phyloP scores from a whole-genome alignment of 2,888 invertebrate genomes.

The Aphodius sticticus region DNA sequence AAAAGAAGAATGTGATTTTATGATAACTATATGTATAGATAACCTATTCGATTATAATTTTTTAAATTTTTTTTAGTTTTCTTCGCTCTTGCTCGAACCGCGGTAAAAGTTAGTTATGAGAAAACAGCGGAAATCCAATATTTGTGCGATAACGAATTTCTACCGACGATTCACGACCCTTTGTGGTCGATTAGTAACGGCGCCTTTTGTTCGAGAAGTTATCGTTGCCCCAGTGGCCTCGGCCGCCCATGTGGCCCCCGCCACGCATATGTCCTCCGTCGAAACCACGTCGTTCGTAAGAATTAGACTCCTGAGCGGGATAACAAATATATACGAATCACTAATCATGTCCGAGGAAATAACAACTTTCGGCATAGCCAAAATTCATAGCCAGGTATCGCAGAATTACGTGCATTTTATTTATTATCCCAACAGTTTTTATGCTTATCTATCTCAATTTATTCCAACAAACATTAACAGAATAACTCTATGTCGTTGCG shows the following conservation, averaged over 20 bases:
- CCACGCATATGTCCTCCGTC: constrained; percentile 42
- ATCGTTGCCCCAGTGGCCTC: constrained; percentile 47
- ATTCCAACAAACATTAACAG: too few species aligned
- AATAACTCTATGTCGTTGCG: too few species aligned
- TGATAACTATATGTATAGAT: neutral
- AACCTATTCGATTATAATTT: neutral
- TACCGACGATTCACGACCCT: neutral
- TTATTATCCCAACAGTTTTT: neutral
- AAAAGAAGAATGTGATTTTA: neutral
- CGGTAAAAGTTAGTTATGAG: neutral
- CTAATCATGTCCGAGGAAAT: neutral
- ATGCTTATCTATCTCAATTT: neutral
- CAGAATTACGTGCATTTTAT: neutral
- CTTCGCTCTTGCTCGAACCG: neutral
- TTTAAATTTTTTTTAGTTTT: neutral
- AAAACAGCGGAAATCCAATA: neutral
- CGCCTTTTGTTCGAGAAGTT: constrained; percentile 48
- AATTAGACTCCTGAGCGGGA: constrained; percentile 40
- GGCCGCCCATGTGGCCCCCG: constrained; percentile 38
- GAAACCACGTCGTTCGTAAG: constrained; percentile 41
- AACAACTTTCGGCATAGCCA: neutral
- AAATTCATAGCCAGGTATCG: neutral
- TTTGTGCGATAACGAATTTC: neutral
- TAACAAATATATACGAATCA: constrained; percentile 33
- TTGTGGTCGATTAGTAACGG: constrained; percentile 43